A percentile compares a stretch with the other conserved stretches of the same genome.
Conservation (phyloP, 1,140 invertebrate genomes). For the Nasonia longicornis region DNA sequence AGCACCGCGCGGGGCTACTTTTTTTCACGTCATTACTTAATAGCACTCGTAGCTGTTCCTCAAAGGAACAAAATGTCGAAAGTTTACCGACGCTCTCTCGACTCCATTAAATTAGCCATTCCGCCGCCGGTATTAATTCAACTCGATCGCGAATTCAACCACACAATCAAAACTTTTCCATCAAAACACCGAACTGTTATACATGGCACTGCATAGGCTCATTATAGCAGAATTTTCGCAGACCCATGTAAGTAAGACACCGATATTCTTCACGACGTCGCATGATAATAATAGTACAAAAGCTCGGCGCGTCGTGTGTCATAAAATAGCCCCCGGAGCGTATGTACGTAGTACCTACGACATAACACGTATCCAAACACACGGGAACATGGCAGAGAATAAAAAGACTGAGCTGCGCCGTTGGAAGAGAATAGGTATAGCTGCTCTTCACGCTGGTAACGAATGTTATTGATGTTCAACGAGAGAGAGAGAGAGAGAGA, state of each 20-base stretch:
- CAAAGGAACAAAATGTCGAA: neutral
- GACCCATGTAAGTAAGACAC: neutral
- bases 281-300: neutral
- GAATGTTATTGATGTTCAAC: constrained; percentile 61
- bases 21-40: constrained; percentile 10
- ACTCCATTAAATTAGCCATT: neutral
- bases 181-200: no score
- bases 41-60: neutral
- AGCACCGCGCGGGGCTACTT: neutral
- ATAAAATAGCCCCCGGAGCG: neutral
- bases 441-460: constrained; percentile 52
- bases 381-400: neutral
- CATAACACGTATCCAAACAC: neutral
- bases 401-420: neutral
- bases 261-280: neutral
- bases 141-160: no score
- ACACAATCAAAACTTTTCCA: no score
- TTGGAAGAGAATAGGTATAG: neutral
- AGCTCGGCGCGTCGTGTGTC: neutral
- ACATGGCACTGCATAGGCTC: neutral
- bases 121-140: no score
- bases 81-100: no score
- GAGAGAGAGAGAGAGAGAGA: neutral
- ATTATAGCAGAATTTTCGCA: neutral
- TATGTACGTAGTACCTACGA: neutral